phyloP scores from a whole-genome alignment of 2,113 vertebrate species.

The Montifringilla adamsi region DNA sequence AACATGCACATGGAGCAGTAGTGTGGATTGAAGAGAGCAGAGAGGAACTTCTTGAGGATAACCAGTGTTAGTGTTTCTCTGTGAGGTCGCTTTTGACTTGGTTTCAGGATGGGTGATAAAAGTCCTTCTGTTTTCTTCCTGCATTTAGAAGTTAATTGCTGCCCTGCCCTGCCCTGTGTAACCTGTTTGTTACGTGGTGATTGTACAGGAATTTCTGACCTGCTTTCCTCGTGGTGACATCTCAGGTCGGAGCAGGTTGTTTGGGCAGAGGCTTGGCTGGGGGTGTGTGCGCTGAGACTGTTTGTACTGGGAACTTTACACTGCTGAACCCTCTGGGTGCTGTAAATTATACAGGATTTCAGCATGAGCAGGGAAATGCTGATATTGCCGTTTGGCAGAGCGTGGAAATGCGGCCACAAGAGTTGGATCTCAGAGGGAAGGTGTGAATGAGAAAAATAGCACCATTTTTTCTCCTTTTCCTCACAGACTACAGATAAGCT shows the following conservation, averaged over 20 bases:
- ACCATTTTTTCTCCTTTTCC: not conserved
- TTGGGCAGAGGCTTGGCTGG: not conserved
- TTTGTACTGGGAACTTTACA: not conserved
- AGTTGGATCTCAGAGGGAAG: not conserved
- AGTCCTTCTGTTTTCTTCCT: not conserved
- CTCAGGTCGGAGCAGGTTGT: rapidly evolving
- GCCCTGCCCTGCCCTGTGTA: not conserved
- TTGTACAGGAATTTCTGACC: not conserved
- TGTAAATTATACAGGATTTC: not conserved
- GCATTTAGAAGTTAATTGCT: not conserved
- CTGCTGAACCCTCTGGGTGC: not conserved
- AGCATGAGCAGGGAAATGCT: not conserved
- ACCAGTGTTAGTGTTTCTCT: not conserved
- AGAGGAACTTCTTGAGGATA: not conserved
- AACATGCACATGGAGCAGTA: not conserved
- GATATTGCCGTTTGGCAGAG: not conserved
- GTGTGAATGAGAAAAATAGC: constrained; percentile 18
- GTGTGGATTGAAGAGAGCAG: not conserved
- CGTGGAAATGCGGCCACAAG: not conserved
- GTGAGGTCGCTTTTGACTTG: not conserved
- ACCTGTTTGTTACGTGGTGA: not conserved
- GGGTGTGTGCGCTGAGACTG: not conserved
- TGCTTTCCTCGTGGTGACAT: not conserved
- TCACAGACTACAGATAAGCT: not conserved
- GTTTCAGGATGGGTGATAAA: not conserved